These are phyloP conservation scores for Phenganax marumi DNA, from an alignment of 92 coral and sea anemone species.

Conservation along the genomic window DNA sequence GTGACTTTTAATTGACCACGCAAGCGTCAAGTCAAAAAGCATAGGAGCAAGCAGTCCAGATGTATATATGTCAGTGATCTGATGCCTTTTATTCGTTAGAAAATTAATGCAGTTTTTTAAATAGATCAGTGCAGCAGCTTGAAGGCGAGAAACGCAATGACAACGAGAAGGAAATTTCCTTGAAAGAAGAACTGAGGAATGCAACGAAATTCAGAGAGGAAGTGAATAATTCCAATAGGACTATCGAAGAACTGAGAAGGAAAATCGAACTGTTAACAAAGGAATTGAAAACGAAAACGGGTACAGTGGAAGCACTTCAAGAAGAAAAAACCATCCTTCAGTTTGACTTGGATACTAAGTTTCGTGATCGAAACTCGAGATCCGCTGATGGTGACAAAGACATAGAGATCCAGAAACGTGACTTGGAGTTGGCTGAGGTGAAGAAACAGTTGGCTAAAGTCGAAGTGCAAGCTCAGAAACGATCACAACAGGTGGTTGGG, in stretches of 20 bases:
- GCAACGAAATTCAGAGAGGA: conserved; percentile 64
- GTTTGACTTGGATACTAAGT: conserved; percentile 69
- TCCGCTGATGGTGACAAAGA: conserved; percentile 53
- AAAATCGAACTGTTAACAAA: conserved; percentile 44
- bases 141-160: conserved; percentile 65
- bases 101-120: not conserved
- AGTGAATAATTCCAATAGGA: conserved; percentile 9
- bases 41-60: too few species aligned
- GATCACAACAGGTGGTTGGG: conserved; percentile 60
- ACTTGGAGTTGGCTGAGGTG: conserved; percentile 29
- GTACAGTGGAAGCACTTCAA: conserved; percentile 63
- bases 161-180: conserved; percentile 55
- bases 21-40: too few species aligned
- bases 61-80: too few species aligned
- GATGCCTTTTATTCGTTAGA: too few species aligned
- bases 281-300: conserved; percentile 67
- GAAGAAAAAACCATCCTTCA: conserved; percentile 66
- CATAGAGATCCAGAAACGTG: conserved; percentile 38
- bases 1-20: too few species aligned
- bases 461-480: conserved; percentile 38
- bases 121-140: conserved; percentile 52
- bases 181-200: conserved; percentile 62
- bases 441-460: conserved; percentile 40
- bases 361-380: conserved; percentile 65
- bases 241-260: conserved; percentile 21